phyloP scores from a whole-genome alignment of 2,888 invertebrate genomes.

The Harpalus rufipes region DNA sequence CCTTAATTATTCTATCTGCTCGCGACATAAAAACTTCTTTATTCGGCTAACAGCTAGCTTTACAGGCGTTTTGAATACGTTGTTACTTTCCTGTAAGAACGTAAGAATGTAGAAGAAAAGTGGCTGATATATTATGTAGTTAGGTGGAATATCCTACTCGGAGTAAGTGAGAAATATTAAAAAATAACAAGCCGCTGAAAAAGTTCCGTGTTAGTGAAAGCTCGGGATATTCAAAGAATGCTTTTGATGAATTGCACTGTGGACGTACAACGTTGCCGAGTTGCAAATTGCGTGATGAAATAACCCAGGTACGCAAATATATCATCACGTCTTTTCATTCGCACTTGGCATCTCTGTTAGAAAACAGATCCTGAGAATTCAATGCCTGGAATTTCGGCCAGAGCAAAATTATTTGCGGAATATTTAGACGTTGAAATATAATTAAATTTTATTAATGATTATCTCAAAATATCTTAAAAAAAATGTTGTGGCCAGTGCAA shows the following conservation, averaged over 20 bases:
- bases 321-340: slow-evolving; percentile 27
- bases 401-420: background rate
- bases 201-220: background rate
- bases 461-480: background rate
- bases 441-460: background rate
- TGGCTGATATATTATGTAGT: slow-evolving; percentile 20
- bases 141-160: slow-evolving; percentile 14
- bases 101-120: slow-evolving; percentile 13
- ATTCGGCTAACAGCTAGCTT: background rate
- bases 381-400: background rate
- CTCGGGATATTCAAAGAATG: slow-evolving; percentile 33
- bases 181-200: slow-evolving; percentile 31
- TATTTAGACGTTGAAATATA: background rate
- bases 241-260: slow-evolving; percentile 32
- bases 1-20: too few species aligned
- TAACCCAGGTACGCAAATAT: slow-evolving; percentile 28
- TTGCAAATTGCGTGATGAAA: slow-evolving; percentile 35
- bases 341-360: background rate
- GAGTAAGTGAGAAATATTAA: slow-evolving; percentile 40
- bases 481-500: too few species aligned
- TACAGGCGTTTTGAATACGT: slow-evolving; percentile 8
- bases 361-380: background rate
- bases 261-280: slow-evolving; percentile 9
- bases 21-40: slow-evolving; percentile 2
- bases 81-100: background rate